Evolutionary conservation across 2,113 vertebrate genomes (phyloP).

Genomic region (Neodon shergylaensis): DNA sequence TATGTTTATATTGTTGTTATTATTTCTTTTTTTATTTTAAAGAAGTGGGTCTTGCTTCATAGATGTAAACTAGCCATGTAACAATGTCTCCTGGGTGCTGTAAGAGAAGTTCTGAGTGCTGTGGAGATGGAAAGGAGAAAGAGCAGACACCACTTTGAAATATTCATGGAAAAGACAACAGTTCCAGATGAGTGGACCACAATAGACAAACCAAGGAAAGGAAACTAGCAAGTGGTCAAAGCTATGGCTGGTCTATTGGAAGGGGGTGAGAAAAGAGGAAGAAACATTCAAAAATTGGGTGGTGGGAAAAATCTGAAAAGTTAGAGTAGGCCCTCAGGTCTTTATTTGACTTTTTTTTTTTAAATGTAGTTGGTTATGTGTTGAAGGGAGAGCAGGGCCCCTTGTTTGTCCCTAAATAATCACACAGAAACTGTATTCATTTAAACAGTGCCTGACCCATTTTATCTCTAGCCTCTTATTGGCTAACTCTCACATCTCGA

Average conservation of each 20-base stretch:
- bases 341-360: background rate
- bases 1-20: background rate
- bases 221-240: background rate
- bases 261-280: background rate
- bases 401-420: too few relatives aligned
- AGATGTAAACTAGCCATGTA: conserved; percentile 1
- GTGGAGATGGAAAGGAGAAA: background rate
- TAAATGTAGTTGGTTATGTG: background rate
- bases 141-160: background rate
- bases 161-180: background rate
- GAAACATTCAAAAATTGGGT: background rate
- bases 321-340: background rate
- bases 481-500: too few relatives aligned
- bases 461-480: too few relatives aligned
- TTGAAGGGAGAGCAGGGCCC: too few relatives aligned
- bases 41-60: conserved; percentile 15
- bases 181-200: background rate
- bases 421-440: too few relatives aligned
- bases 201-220: background rate
- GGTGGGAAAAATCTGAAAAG: background rate
- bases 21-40: background rate
- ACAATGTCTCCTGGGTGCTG: background rate
- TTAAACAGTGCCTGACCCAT: too few relatives aligned
- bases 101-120: background rate
- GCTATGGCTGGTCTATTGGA: background rate